Evolutionary conservation across 2,797 vertebrate genomes (phyloP).

Genomic region (Urocyon cinereoargenteus): DNA sequence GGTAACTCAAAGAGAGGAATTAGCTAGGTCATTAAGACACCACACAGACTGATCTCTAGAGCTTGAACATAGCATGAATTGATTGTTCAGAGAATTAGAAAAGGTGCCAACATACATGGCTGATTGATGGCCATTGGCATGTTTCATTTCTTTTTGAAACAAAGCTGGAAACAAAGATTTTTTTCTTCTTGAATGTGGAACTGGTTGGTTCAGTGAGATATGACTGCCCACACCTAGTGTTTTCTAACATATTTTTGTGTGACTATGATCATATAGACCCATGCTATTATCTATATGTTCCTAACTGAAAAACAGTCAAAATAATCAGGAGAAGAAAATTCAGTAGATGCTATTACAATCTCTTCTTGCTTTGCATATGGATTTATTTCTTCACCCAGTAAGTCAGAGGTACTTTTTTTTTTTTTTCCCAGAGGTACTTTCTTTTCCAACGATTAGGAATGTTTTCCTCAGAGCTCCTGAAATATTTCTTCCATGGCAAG

Average conservation of each 20-base stretch:
- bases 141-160: constrained; percentile 45
- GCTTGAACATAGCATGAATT: neutral
- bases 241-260: neutral
- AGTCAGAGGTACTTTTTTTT: neutral
- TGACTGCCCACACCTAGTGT: neutral
- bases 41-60: neutral
- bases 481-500: constrained; percentile 14
- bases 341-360: neutral
- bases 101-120: neutral
- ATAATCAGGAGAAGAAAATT: constrained; percentile 21
- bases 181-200: neutral
- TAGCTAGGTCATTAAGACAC: neutral
- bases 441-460: neutral
- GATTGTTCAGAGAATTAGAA: neutral
- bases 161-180: neutral
- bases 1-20: neutral
- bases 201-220: constrained; percentile 16
- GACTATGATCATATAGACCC: neutral
- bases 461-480: neutral
- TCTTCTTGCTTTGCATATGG: neutral
- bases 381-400: neutral
- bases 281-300: neutral
- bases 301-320: constrained; percentile 11
- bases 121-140: neutral
- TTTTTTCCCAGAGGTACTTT: neutral